These are phyloP conservation scores for Neuroscelio doddi DNA, from an alignment of 2,888 invertebrate species.

Conservation along the genomic window DNA sequence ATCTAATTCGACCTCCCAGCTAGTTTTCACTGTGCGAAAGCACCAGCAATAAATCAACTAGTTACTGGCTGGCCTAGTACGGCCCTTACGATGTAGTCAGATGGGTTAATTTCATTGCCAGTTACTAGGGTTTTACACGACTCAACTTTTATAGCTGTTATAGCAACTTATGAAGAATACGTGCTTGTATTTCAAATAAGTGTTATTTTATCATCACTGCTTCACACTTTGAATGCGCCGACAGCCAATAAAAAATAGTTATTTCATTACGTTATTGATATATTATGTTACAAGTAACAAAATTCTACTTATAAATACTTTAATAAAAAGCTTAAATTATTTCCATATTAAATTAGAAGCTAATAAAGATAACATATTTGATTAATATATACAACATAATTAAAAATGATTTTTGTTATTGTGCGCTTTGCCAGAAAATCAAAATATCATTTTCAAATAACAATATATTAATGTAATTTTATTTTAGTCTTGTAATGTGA, in stretches of 20 bases:
- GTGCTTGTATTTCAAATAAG: slow-evolving; percentile 37
- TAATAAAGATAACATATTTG: background rate
- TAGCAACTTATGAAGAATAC: slow-evolving; percentile 41
- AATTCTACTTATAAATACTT: too few relatives aligned
- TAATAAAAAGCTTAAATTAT: background rate
- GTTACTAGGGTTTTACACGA: slow-evolving; percentile 48
- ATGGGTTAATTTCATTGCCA: slow-evolving; percentile 70
- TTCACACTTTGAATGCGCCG: slow-evolving; percentile 1
- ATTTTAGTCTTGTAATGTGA: too few relatives aligned
- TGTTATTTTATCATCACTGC: slow-evolving; percentile 17
- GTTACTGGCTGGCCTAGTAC: slow-evolving; percentile 66
- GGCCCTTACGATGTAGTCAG: slow-evolving; percentile 70
- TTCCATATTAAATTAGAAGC: background rate
- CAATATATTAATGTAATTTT: too few relatives aligned
- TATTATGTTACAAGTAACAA: too few relatives aligned
- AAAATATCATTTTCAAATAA: too few relatives aligned
- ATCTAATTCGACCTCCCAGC: slow-evolving; percentile 64
- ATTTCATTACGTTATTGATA: too few relatives aligned
- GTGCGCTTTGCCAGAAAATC: too few relatives aligned
- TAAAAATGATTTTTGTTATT: too few relatives aligned
- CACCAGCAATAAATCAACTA: slow-evolving; percentile 70
- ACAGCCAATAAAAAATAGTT: background rate
- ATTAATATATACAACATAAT: too few relatives aligned
- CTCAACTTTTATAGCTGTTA: slow-evolving; percentile 35
- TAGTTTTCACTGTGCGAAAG: slow-evolving; percentile 66